Evolutionary conservation across 30 jellyfish, hydroid and myxozoan genomes (phyloP).

Genomic region (Mastigias papua): DNA sequence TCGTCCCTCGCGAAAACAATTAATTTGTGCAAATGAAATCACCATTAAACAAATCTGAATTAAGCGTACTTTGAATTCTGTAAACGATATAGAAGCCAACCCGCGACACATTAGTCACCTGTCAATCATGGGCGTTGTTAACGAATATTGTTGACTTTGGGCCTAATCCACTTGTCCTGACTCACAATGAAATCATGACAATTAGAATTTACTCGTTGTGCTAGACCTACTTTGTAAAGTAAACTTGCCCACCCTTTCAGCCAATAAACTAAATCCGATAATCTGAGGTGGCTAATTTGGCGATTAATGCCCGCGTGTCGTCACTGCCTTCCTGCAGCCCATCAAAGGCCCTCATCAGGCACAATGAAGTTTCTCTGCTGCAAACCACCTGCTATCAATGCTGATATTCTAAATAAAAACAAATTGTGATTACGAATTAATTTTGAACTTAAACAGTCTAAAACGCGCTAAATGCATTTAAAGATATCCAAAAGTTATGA

Average conservation of each 20-base stretch:
- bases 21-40: slow-evolving; percentile 47
- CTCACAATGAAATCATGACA: slow-evolving; percentile 50
- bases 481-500: neutral
- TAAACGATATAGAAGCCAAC: slow-evolving; percentile 46
- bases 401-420: slow-evolving; percentile 8
- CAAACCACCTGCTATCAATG: slow-evolving; percentile 30
- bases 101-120: slow-evolving; percentile 36
- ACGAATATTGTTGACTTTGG: slow-evolving; percentile 45
- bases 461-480: slow-evolving; percentile 8
- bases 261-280: slow-evolving; percentile 65
- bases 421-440: neutral
- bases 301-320: slow-evolving; percentile 70
- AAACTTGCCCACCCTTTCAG: slow-evolving; percentile 83
- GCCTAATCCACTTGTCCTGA: slow-evolving; percentile 68
- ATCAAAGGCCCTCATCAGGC: slow-evolving; percentile 34
- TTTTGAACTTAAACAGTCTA: neutral
- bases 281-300: slow-evolving; percentile 66
- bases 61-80: slow-evolving; percentile 34
- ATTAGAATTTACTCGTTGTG: slow-evolving; percentile 66
- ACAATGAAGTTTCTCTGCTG: neutral
- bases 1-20: slow-evolving; percentile 30
- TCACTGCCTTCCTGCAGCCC: slow-evolving; percentile 20
- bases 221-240: slow-evolving; percentile 68
- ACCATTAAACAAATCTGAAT: slow-evolving; percentile 46
- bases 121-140: slow-evolving; percentile 66